Conservation (phyloP, 2,888 invertebrate genomes). For the Caenorhabditis sulstoni region DNA sequence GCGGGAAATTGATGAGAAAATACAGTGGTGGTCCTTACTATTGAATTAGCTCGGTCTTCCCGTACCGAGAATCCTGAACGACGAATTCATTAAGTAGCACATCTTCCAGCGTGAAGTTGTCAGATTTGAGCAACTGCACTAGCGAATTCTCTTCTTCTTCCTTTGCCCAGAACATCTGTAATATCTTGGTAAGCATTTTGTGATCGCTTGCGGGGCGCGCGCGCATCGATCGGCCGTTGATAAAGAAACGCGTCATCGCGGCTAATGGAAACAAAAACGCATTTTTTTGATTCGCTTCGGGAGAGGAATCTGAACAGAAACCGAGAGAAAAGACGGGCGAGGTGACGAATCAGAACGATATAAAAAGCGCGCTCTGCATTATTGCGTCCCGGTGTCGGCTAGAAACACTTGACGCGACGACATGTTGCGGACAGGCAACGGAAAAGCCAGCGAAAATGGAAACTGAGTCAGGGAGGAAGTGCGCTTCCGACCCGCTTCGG, state of each 20-base stretch:
- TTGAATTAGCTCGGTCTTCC: conserved; percentile 64
- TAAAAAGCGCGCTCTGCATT: conserved; percentile 31
- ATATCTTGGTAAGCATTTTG: conserved; percentile 40
- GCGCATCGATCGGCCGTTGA: conserved; percentile 42
- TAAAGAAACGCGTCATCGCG: conserved; percentile 15
- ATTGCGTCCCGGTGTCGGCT: conserved; percentile 40
- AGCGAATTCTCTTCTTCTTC: conserved; percentile 62
- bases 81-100: conserved; percentile 70
- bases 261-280: conserved; percentile 37
- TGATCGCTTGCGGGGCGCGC: conserved; percentile 6
- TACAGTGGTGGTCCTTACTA: conserved; percentile 54
- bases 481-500: conserved; percentile 35
- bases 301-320: conserved; percentile 24
- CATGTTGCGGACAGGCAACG: conserved; percentile 31
- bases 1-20: no score
- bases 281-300: not conserved
- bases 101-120: conserved; percentile 62
- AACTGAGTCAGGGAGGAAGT: conserved; percentile 34
- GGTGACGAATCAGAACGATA: conserved; percentile 18
- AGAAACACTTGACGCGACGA: conserved; percentile 36
- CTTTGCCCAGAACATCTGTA: conserved; percentile 65
- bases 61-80: conserved; percentile 70
- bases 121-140: conserved; percentile 54
- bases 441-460: conserved; percentile 13
- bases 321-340: conserved; percentile 20